Conservation (phyloP, 2,797 vertebrate species). For the Microctenopoma stevenorrisi region DNA sequence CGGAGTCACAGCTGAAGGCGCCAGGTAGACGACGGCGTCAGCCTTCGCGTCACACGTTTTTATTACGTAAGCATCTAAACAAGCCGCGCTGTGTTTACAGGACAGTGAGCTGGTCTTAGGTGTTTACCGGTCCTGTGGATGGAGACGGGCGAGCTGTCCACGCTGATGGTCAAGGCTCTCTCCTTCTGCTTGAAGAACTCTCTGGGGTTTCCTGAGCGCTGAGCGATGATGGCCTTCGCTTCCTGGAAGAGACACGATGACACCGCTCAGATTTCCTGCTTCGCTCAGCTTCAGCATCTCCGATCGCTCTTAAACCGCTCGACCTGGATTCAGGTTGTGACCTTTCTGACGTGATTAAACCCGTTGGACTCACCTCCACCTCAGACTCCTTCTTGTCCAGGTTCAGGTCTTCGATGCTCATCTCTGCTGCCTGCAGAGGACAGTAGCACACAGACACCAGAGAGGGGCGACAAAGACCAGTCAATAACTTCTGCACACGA, state of each 20-base stretch:
- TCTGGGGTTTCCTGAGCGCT: slow-evolving; percentile 93
- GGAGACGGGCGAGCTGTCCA: slow-evolving; percentile 86
- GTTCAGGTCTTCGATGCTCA: slow-evolving; percentile 86
- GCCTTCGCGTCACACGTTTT: no score
- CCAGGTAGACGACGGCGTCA: no score
- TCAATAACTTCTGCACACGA: no score
- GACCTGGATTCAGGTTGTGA: no score
- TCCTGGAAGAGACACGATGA: slow-evolving; percentile 81
- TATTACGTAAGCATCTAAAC: no score
- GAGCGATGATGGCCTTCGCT: slow-evolving; percentile 96
- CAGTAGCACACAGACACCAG: slow-evolving; percentile 23
- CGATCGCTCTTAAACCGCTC: no score
- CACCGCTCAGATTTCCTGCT: no score
- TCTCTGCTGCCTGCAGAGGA: slow-evolving; percentile 84
- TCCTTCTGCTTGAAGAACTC: slow-evolving; percentile 98
- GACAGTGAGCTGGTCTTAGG: background rate
- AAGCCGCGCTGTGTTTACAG: background rate
- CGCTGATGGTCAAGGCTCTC: slow-evolving; percentile 86
- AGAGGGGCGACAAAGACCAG: slow-evolving; percentile 51
- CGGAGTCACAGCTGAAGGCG: no score
- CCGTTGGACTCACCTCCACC: slow-evolving; percentile 87
- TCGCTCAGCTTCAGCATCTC: no score
- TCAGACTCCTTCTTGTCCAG: slow-evolving; percentile 92
- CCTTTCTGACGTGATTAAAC: no score
- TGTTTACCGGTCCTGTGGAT: slow-evolving; percentile 90